Base-by-base conservation (phyloP, 2,113 vertebrate genomes). In the Hemiscyllium ocellatum region DNA sequence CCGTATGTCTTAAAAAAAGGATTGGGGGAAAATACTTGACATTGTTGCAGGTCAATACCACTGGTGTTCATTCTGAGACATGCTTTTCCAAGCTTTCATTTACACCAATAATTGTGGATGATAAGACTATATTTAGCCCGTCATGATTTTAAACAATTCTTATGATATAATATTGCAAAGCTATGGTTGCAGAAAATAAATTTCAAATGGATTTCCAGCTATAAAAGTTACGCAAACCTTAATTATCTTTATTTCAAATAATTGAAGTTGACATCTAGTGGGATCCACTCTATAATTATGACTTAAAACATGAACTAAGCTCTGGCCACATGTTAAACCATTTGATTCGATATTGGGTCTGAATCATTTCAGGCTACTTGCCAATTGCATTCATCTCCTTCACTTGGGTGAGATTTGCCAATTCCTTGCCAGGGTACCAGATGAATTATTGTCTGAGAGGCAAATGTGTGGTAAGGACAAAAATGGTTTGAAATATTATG, bases 221-320 rank as follows among this genome's bases (percentile, higher is more conserved):
- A 61, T 17, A 6, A 68, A 91, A 68, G 61, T 93, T 66, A 68
- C 17, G 20, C 89, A 93, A 93, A 93, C 66, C 17, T 37, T 68
- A 66, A 37, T 93, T 37, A 65, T 61, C 13, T 10, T 66, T 68
- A 33, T 93, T 66, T 68, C 66, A 93, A 66, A 93, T 93, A 93
- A 93, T 68, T 65, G 3, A 13, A 66, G 15, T 66, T 93, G 89
- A 66, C 89, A 93, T 93, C 66, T 93, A 33, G 61, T 93, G 61
- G 89, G 33, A 93, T n/a, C 61, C 52, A 37, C 89, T 66, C 26
- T 66, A 65, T 37, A 93, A 66, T 66, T n/a, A 66, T 68, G 89
- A 93, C 66, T 93, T 93, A 93, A 90, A 66, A 37, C 89, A 93
- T 93, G 89, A 93, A 37, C 52, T 22, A 93, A 66, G 89, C 65